phyloP scores from a whole-genome alignment of 2,888 invertebrate genomes.

The Candidula unifasciata region DNA sequence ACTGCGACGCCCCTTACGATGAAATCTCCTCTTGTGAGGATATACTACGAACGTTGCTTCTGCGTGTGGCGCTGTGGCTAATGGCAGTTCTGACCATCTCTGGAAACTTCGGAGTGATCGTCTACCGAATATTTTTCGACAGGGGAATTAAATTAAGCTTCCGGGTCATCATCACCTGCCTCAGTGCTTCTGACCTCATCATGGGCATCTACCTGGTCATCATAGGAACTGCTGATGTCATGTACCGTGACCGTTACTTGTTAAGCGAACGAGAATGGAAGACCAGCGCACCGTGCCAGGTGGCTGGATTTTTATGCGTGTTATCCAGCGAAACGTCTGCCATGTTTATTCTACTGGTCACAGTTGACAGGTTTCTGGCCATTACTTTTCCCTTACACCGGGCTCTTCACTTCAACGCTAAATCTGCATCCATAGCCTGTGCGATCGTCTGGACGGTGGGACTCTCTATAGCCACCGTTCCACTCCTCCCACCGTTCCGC shows the following conservation, averaged over 20 bases:
- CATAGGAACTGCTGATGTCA: slow-evolving; percentile 50
- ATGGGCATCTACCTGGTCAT: slow-evolving; percentile 55
- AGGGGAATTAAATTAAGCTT: slow-evolving; percentile 42
- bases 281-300: slow-evolving; percentile 45
- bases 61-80: slow-evolving; percentile 44
- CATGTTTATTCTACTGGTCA: slow-evolving; percentile 50
- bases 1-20: slow-evolving; percentile 43
- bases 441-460: slow-evolving; percentile 36
- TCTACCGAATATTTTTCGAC: slow-evolving; percentile 45
- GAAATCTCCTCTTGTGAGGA: slow-evolving; percentile 50
- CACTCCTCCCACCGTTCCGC: slow-evolving; percentile 42
- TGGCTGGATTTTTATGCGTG: slow-evolving; percentile 49
- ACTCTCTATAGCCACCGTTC: slow-evolving; percentile 41
- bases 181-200: slow-evolving; percentile 52
- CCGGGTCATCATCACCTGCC: slow-evolving; percentile 50
- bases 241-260: slow-evolving; percentile 50
- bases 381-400: slow-evolving; percentile 49
- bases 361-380: slow-evolving; percentile 49
- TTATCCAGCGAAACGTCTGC: slow-evolving; percentile 50
- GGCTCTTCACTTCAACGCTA: slow-evolving; percentile 38
- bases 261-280: slow-evolving; percentile 50
- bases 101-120: slow-evolving; percentile 45
- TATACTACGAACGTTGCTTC: slow-evolving; percentile 24
- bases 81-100: slow-evolving; percentile 34
- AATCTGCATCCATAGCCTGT: slow-evolving; percentile 36